phyloP scores from a whole-genome alignment of 92 coral and sea anemone species.

The Ricordea florida region DNA sequence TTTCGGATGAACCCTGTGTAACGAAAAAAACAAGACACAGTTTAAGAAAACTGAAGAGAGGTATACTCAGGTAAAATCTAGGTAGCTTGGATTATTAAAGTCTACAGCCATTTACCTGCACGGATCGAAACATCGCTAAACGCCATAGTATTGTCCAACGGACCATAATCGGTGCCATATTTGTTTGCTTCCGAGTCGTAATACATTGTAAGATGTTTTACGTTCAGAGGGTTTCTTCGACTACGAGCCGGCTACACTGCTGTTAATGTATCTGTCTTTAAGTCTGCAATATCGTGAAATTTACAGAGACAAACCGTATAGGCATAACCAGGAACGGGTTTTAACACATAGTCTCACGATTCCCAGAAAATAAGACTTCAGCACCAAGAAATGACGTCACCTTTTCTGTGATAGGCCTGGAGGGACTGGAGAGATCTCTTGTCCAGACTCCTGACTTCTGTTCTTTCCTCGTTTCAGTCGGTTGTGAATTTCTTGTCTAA shows the following conservation, averaged over 20 bases:
- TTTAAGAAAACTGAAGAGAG: not conserved
- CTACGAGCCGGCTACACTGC: too few species aligned
- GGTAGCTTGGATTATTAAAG: too few species aligned
- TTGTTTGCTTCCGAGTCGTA: conserved; percentile 51
- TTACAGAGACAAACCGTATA: not conserved
- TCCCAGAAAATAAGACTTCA: not conserved
- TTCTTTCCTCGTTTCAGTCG: too few species aligned
- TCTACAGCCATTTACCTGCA: conserved; percentile 67
- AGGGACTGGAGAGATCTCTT: too few species aligned
- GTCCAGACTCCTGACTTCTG: too few species aligned
- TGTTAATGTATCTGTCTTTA: too few species aligned
- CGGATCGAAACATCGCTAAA: conserved; percentile 88
- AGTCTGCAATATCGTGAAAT: too few species aligned
- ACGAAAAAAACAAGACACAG: conserved; percentile 13
- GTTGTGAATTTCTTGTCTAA: too few species aligned
- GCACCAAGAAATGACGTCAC: conserved; percentile 11
- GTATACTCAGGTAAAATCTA: not conserved
- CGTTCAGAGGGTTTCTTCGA: too few species aligned
- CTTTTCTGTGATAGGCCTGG: conserved; percentile 10
- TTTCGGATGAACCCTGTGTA: conserved; percentile 91
- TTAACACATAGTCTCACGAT: not conserved
- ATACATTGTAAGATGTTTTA: not conserved
- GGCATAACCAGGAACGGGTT: too few species aligned
- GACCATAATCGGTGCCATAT: conserved; percentile 65
- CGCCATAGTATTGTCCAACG: conserved; percentile 76